Percentiles rank a stretch among this genome's conserved stretches.
These are phyloP conservation scores for Rhynchophorus ferrugineus DNA, from an alignment of 1,140 invertebrate species.

Conservation along the genomic window DNA sequence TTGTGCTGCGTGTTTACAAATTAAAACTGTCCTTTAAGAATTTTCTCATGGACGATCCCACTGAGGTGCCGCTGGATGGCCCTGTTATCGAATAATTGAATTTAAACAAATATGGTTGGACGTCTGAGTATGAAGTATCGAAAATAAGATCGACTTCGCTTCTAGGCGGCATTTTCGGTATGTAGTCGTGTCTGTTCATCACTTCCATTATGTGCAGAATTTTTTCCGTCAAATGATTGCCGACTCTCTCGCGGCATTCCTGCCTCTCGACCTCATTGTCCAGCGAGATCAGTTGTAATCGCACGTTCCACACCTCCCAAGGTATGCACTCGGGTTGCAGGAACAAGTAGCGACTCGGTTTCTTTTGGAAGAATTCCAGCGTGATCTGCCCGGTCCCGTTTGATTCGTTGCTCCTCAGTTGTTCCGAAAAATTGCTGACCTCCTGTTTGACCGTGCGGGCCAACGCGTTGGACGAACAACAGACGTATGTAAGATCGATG, in stretches of 20 bases:
- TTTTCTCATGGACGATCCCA: conserved; percentile 83
- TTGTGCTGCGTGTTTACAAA: no score
- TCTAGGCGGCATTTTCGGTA: conserved; percentile 90
- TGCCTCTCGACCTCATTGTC: conserved; percentile 84
- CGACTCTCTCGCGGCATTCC: conserved; percentile 79
- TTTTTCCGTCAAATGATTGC: conserved; percentile 86
- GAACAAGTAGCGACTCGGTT: conserved; percentile 81
- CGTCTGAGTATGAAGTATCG: conserved; percentile 84
- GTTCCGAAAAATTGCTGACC: conserved; percentile 79
- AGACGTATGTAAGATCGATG: conserved; percentile 94
- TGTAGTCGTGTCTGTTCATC: conserved; percentile 91
- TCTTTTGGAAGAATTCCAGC: conserved; percentile 91
- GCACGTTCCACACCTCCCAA: conserved; percentile 96
- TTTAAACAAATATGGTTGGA: conserved; percentile 94
- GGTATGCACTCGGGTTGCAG: conserved; percentile 78
- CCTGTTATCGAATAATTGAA: conserved; percentile 67
- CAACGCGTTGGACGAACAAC: conserved; percentile 76
- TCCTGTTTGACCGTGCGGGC: conserved; percentile 69
- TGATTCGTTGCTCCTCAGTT: conserved; percentile 66
- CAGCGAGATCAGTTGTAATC: conserved; percentile 77
- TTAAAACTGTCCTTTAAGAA: conserved; percentile 81
- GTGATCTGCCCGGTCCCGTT: conserved; percentile 78
- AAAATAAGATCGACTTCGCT: conserved; percentile 90
- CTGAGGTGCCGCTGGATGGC: conserved; percentile 61
- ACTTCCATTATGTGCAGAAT: conserved; percentile 89